Percentiles rank a stretch among this genome's conserved stretches.
These are phyloP conservation scores for Tychaedon coryphoeus DNA, from an alignment of 2,113 vertebrate genomes.

Conservation along the genomic window DNA sequence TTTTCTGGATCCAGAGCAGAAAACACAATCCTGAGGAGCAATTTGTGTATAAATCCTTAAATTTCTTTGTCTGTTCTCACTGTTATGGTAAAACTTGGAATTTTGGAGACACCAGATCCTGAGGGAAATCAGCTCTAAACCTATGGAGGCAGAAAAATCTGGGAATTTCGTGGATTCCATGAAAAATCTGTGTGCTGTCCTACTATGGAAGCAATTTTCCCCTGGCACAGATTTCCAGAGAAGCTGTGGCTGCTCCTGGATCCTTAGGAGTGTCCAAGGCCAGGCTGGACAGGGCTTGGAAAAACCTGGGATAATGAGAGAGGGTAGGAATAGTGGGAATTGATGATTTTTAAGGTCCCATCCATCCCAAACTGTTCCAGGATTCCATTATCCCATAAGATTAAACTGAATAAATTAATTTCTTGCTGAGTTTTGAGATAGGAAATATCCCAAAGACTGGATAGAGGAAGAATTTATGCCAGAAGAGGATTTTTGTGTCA, in stretches of 20 bases:
- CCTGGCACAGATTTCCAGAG: neutral
- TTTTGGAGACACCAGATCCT: neutral
- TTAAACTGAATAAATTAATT: fast-evolving
- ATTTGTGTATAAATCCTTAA: neutral
- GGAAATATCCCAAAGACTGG: neutral
- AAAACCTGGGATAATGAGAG: neutral
- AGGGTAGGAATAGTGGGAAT: neutral
- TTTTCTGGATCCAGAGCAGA: neutral
- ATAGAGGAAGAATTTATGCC: fast-evolving
- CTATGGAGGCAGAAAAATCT: neutral
- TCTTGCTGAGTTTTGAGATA: neutral
- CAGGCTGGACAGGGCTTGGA: neutral
- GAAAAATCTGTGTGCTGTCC: neutral
- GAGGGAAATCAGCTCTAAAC: neutral
- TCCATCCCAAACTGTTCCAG: neutral
- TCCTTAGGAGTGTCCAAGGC: neutral
- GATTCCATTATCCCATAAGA: neutral
- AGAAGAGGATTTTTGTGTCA: neutral
- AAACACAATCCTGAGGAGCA: neutral
- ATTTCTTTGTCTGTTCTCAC: neutral
- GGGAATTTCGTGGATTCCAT: neutral
- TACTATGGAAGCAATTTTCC: neutral
- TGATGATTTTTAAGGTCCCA: neutral
- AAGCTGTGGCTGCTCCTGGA: neutral
- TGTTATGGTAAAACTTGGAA: neutral